phyloP scores from a whole-genome alignment of 2,113 vertebrate species.

The Pelobates fuscus region DNA sequence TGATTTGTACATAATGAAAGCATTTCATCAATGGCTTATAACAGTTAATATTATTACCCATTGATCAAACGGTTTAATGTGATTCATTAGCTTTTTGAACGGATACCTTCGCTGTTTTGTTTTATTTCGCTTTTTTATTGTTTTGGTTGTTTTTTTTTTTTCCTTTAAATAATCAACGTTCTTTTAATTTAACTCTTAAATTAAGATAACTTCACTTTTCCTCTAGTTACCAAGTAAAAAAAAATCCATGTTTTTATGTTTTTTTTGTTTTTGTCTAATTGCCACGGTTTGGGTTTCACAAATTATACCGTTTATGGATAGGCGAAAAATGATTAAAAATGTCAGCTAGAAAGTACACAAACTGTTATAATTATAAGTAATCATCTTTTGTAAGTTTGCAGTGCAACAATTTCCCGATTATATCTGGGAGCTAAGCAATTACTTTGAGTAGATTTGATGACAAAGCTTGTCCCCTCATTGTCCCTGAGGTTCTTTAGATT shows the following conservation, averaged over 20 bases:
- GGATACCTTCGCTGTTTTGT: conserved; percentile 34
- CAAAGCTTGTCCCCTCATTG: not conserved
- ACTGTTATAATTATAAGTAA: conserved; percentile 21
- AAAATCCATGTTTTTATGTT: not conserved
- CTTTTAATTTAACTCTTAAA: conserved; percentile 59
- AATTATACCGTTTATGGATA: conserved; percentile 35
- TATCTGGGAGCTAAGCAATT: conserved; percentile 20
- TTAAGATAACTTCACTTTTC: not conserved
- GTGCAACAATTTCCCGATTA: conserved; percentile 26
- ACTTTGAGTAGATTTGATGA: conserved; percentile 1
- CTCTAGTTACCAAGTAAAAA: not conserved
- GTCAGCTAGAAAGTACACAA: conserved; percentile 15
- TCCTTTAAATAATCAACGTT: conserved; percentile 56
- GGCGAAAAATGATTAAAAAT: conserved; percentile 4
- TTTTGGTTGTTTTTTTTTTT: no score
- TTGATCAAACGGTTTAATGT: conserved; percentile 63
- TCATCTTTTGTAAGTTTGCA: conserved; percentile 8
- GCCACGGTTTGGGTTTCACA: not conserved
- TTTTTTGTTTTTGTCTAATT: conserved; percentile 3
- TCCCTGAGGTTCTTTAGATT: conserved; percentile 1
- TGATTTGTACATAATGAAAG: conserved; percentile 50
- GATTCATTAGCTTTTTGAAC: conserved; percentile 64
- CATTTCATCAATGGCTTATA: conserved; percentile 53
- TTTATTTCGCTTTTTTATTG: no score
- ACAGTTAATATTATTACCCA: conserved; percentile 54